Evolutionary conservation across 2,888 invertebrate genomes (phyloP).

Genomic region (Leucania comma): DNA sequence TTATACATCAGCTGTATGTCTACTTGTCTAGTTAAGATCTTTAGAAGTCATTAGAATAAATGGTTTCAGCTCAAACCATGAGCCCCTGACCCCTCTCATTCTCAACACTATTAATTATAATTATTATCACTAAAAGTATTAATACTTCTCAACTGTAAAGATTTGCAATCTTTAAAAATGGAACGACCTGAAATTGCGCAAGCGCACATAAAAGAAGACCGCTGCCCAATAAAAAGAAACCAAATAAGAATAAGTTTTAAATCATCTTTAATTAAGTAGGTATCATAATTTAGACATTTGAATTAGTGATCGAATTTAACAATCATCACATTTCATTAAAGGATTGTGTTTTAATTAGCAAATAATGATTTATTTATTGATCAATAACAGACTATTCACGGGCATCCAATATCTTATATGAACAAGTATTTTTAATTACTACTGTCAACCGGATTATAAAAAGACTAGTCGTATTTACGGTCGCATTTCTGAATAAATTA

Average conservation of each 20-base stretch:
- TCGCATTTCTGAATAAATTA: slow-evolving; percentile 43
- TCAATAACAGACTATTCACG: slow-evolving; percentile 45
- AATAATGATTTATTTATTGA: slow-evolving; percentile 41
- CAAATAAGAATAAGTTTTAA: not conserved
- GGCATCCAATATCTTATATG: slow-evolving; percentile 31
- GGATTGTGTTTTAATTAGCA: slow-evolving; percentile 40
- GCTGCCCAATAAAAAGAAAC: not conserved
- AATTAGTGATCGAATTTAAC: slow-evolving; percentile 25
- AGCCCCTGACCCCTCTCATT: slow-evolving; percentile 24
- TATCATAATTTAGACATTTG: slow-evolving; percentile 12
- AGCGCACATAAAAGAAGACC: not conserved
- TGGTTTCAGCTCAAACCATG: slow-evolving; percentile 29
- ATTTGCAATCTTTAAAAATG: slow-evolving; percentile 9
- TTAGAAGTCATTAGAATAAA: slow-evolving; percentile 46
- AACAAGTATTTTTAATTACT: slow-evolving; percentile 45
- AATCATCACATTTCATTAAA: slow-evolving; percentile 21
- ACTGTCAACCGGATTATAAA: slow-evolving; percentile 42
- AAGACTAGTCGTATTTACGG: slow-evolving; percentile 24
- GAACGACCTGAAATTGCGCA: slow-evolving; percentile 7
- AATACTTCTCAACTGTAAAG: not conserved
- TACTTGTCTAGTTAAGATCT: slow-evolving; percentile 35
- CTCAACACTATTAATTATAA: slow-evolving; percentile 40
- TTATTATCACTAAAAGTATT: slow-evolving; percentile 32
- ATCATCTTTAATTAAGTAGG: slow-evolving; percentile 22
- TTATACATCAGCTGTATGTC: slow-evolving; percentile 28